Evolutionary conservation across 2,888 invertebrate genomes (phyloP), one percentile per base, ranked within the genome.

Genomic region (Tetrapedia diversipes): DNA sequence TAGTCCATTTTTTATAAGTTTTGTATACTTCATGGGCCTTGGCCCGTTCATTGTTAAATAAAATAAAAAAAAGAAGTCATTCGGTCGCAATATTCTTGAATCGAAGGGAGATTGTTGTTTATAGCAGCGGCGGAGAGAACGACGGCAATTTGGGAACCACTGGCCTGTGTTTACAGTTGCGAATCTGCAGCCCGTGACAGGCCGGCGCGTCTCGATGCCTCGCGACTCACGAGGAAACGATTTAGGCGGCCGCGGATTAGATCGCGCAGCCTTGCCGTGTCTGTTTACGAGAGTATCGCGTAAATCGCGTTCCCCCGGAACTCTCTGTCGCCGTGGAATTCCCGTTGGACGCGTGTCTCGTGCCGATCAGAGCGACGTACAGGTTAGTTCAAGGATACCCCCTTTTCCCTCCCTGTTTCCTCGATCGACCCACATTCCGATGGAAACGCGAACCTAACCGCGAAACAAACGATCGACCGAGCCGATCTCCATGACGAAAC

Each of bases 131-230:
- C 14, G 29, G 1, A 4, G 19, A 7, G 43, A 24, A 32, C 32
- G 16, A 22, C 29, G 59, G 45, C 32, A 34, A 34, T 43, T 41
- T 16, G 53, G 16, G 45, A 64, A 32, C 32, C 74, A 37, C 72
- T 65, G 74, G 14, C 11, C 51, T n/a, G 51, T 64, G 41, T 71
- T 73, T 78, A 73, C 69, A 73, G 45, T 80, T 54, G 71, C 53
- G 54, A 76, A 61, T 60, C 54, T 39, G 29, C 43, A 10, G 16
- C 27, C 39, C 16, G 47, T 60, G 66, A 73, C 45, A 37, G 8
- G 4, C 41, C 39, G 6, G 63, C 56, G 64, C 76, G 68, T 53
- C 60, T 43, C 47, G 43, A 29, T 37, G n/a, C 41, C 47, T 51
- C 43, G 27, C 32, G 37, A 67, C 47, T 51, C 43, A 29, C 32